Base-by-base conservation (phyloP, 2,797 vertebrate species). In the Onychomys arenicola region DNA sequence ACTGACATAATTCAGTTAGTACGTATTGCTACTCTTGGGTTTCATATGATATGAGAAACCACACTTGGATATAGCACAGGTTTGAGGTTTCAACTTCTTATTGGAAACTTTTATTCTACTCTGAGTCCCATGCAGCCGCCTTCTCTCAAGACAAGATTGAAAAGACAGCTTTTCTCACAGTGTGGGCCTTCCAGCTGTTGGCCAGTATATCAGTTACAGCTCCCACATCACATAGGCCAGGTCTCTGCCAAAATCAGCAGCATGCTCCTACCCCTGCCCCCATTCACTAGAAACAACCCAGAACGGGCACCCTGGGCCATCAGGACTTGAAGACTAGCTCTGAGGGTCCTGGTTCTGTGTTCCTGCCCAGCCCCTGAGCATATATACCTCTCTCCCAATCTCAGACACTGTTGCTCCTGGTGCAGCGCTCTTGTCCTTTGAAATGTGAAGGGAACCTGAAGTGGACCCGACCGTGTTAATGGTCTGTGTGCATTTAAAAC, bases 31-130 rank as follows among this genome's bases (percentile, higher is more conserved):
- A 78, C 84, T 75, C 19, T 43, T 90, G 6, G 49, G 23, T 89
- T 93, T 93, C n/a, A 87, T 87, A 69, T 23, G 73, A 49, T 17
- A 10, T n/a, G 46, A 95, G 61, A 91, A 71, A 21, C 23, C n/a
- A 82, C 25, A 82, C 34, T 21, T 77, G 12, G 71, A 32, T 67
- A 19, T 46, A 43, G 78, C 49, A 67, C 34, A 75, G 67, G 27
- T 83, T 71, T 93, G 16, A 23, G 34, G 88, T 86, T 89, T 91
- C 37, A 32, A 67, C 61, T 91, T 91, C n/a, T 78, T 43, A 25
- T 16, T 27, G 87, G 65, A 77, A 82, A 82, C 17, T 84, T 82
- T 21, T 59, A 46, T 57, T 97, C 59, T 57, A 5, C 46, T 69
- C 73, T 40, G 32, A 84, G 34, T 86, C 34, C 49, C n/a, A 17